These are phyloP conservation scores for Urophycis tenuis DNA, from an alignment of 2,797 vertebrate species.

Conservation along the genomic window DNA sequence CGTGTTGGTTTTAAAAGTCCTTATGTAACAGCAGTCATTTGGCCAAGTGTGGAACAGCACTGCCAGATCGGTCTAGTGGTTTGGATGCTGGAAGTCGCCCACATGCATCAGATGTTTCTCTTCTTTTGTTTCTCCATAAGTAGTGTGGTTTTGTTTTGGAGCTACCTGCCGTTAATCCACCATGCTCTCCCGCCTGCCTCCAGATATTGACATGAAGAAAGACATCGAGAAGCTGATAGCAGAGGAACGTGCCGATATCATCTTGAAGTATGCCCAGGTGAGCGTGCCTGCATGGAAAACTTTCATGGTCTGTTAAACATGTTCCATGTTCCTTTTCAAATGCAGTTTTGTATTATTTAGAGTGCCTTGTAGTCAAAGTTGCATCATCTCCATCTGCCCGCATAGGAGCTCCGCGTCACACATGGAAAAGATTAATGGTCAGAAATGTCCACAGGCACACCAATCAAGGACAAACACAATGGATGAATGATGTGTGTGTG, in stretches of 20 bases:
- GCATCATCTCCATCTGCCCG: slow-evolving; percentile 17
- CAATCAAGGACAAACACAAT: slow-evolving; percentile 8
- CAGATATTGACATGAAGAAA: slow-evolving; percentile 92
- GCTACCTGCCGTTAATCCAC: background rate
- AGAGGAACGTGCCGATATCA: slow-evolving; percentile 82
- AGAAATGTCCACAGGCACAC: slow-evolving; percentile 14
- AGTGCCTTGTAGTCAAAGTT: background rate
- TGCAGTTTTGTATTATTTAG: background rate
- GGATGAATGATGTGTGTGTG: background rate
- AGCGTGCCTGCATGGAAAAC: slow-evolving; percentile 29
- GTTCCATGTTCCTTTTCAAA: background rate
- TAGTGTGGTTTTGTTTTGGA: background rate
- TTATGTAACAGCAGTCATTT: background rate
- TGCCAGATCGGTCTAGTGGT: slow-evolving; percentile 10
- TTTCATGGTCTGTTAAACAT: background rate
- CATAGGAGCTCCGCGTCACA: slow-evolving; percentile 28
- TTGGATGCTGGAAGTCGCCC: slow-evolving; percentile 20
- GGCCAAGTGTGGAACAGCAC: background rate
- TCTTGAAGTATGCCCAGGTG: slow-evolving; percentile 84
- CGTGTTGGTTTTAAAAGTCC: background rate
- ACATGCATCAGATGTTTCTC: slow-evolving; percentile 22
- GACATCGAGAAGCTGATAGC: slow-evolving; percentile 83
- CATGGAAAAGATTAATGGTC: slow-evolving; percentile 18
- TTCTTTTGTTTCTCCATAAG: background rate
- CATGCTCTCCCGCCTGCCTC: slow-evolving; percentile 16